Conservation (phyloP, 2,888 invertebrate species). For the Papilio demoleus region DNA sequence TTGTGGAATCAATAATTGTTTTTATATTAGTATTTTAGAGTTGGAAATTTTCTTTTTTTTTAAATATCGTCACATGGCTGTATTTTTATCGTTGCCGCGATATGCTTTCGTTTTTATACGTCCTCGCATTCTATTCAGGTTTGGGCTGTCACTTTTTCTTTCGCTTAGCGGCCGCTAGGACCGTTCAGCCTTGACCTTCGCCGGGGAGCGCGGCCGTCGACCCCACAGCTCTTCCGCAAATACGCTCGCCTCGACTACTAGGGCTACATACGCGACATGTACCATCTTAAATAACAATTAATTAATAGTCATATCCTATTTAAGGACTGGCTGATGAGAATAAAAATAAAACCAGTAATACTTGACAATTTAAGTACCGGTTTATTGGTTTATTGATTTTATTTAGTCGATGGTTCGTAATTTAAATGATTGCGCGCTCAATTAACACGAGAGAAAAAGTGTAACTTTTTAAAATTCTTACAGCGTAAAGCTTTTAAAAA, state of each 20-base stretch:
- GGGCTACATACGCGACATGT: constrained; percentile 41
- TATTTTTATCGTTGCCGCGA: constrained; percentile 21
- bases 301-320: constrained; percentile 21
- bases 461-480: too few relatives aligned
- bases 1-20: not conserved
- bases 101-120: constrained; percentile 81
- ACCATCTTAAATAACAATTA: constrained; percentile 20
- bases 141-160: constrained; percentile 83
- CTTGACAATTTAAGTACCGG: not conserved
- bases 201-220: constrained; percentile 77
- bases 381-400: constrained; percentile 13
- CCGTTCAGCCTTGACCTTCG: constrained; percentile 79
- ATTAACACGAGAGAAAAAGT: not conserved
- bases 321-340: constrained; percentile 14
- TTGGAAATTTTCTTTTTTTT: not conserved
- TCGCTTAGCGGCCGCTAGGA: constrained; percentile 62
- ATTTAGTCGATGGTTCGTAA: not conserved
- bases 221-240: constrained; percentile 58
- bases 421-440: not conserved
- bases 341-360: not conserved
- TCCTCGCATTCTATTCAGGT: constrained; percentile 79
- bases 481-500: not conserved
- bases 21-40: not conserved
- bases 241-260: constrained; percentile 22
- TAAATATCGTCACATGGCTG: not conserved